Evolutionary conservation across 2,888 invertebrate species (phyloP), one percentile per base, ranked within the genome.

Genomic region (Habroteleia sp.): DNA sequence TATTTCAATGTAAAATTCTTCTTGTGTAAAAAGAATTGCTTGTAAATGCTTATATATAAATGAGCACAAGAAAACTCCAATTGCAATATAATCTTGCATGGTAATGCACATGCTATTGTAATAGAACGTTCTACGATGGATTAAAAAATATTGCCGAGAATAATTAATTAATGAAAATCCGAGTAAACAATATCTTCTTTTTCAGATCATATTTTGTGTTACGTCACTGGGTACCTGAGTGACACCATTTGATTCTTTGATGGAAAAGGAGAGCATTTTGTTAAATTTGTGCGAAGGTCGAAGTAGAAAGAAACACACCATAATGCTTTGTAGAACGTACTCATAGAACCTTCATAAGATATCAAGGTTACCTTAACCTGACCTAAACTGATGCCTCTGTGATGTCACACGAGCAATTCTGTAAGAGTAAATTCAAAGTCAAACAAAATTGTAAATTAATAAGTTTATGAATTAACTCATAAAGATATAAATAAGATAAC

Each of bases 211-310:
- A 37, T 60, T 37, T 42, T 42, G 14, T 2, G 13, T n/a, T 46
- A 35, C 37, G 60, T 37, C 29, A 13, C 17, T 29, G 50, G 10
- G 44, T 42, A 42, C 31, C 39, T 14, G 46, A 27, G 7, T 27
- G n/a, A 23, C 13, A 16, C 8, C 23, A 20, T 48, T 56, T 46
- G 48, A 56, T 46, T 46, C 16, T 58, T 31, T n/a, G 41, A 44
- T 39, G 48, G n/a, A 71, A 71, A 71, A 71, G 50, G 71, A 62
- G 71, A 72, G 54, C 71, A 54, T 39, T 54, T 16, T 46, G 35
- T 13, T 46, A 42, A 63, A 72, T 72, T 56, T 50, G 63, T 63
- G 50, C 56, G 72, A 72, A 72, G 72, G 72, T 58, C 63, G 42
- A 56, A 50, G 56, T 56, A 72, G 72, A 72, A 72, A 72, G 72